Evolutionary conservation across 1,140 invertebrate genomes (phyloP).

Genomic region (Aphelinus atriplicis): DNA sequence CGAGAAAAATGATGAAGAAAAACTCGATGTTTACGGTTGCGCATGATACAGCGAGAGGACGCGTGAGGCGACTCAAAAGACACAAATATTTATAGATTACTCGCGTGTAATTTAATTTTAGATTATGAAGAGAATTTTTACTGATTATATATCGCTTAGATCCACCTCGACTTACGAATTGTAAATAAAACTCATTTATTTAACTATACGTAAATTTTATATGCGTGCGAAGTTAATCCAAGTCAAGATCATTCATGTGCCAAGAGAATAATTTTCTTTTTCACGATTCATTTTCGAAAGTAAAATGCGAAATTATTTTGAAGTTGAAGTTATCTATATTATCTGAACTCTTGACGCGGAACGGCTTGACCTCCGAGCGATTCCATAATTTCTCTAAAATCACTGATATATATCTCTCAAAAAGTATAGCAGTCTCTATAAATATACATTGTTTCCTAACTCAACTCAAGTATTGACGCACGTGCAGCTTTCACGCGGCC

Average conservation of each 20-base stretch:
- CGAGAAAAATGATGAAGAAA: background rate
- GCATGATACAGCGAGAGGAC: background rate
- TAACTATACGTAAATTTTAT: constrained; percentile 14
- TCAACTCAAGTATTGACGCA: constrained; percentile 8
- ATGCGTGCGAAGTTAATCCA: constrained; percentile 1
- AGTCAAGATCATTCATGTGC: constrained; percentile 5
- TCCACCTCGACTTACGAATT: background rate
- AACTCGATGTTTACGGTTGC: background rate
- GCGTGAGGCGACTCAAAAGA: constrained; percentile 4
- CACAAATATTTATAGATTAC: background rate
- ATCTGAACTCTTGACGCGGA: constrained; percentile 1
- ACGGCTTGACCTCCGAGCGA: background rate
- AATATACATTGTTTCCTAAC: background rate
- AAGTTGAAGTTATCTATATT: too few relatives aligned
- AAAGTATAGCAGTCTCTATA: constrained; percentile 5
- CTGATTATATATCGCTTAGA: background rate
- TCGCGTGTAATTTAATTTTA: background rate
- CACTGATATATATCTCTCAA: background rate
- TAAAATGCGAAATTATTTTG: too few relatives aligned
- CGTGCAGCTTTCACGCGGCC: background rate
- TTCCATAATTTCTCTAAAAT: constrained; percentile 4
- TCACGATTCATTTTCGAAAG: too few relatives aligned
- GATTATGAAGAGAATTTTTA: constrained; percentile 18
- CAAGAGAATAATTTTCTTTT: background rate
- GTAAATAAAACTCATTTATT: constrained; percentile 20